Percentiles rank a stretch among this genome's conserved stretches.
Conservation (phyloP, 2,888 invertebrate genomes). For the Orgyia antiqua region DNA sequence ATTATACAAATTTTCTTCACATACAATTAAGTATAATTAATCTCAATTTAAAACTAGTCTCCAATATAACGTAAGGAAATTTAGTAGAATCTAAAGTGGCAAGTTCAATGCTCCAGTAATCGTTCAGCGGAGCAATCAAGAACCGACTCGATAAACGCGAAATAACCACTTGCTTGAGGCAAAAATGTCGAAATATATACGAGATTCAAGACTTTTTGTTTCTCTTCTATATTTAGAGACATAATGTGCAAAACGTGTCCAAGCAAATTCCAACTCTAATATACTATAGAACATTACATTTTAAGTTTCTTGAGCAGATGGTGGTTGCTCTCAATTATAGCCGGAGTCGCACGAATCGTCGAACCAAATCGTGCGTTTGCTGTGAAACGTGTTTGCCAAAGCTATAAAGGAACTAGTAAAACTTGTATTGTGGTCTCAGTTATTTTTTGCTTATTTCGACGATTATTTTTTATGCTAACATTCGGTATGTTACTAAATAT, state of each 20-base stretch:
- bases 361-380: slow-evolving; percentile 55
- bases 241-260: slow-evolving; percentile 35
- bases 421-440: slow-evolving; percentile 49
- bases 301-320: slow-evolving; percentile 31
- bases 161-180: slow-evolving; percentile 55
- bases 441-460: slow-evolving; percentile 37
- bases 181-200: slow-evolving; percentile 67
- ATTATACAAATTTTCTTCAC: no score
- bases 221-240: slow-evolving; percentile 44
- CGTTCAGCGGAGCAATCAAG: slow-evolving; percentile 52
- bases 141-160: slow-evolving; percentile 59
- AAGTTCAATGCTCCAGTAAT: slow-evolving; percentile 64
- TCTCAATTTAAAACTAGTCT: slow-evolving; percentile 11
- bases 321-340: slow-evolving; percentile 43
- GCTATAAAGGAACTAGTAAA: slow-evolving; percentile 62
- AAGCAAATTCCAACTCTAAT: slow-evolving; percentile 45
- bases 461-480: slow-evolving; percentile 27
- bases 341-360: slow-evolving; percentile 27
- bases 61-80: no score
- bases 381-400: slow-evolving; percentile 57
- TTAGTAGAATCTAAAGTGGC: slow-evolving; percentile 32
- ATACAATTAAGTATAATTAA: slow-evolving; percentile 3
- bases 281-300: slow-evolving; percentile 38
- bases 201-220: slow-evolving; percentile 56
- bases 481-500: slow-evolving; percentile 26